Evolutionary conservation across 2,113 vertebrate species (phyloP).

Genomic region (Apodemus speciosus): DNA sequence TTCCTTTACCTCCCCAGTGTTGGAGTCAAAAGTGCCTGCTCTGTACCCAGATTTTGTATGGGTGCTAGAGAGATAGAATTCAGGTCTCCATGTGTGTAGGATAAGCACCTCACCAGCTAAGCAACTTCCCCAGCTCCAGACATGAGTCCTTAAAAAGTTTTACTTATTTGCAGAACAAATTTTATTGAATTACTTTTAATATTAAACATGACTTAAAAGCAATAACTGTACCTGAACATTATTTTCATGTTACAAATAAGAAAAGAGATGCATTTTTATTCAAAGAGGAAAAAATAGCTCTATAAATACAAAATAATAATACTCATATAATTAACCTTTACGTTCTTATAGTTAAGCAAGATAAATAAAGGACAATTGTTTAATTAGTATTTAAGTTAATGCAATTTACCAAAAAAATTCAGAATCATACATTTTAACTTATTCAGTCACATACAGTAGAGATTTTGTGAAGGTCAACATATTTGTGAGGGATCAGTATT

Average conservation of each 20-base stretch:
- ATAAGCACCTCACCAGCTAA: neutral
- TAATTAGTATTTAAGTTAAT: neutral
- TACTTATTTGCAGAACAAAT: neutral
- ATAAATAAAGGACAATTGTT: neutral
- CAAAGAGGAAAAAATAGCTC: neutral
- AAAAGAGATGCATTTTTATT: neutral
- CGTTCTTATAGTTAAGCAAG: neutral
- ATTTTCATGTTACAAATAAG: neutral
- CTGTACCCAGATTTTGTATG: neutral
- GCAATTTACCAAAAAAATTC: neutral
- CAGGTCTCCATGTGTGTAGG: fast-evolving
- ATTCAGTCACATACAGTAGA: neutral
- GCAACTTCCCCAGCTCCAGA: neutral
- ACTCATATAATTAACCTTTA: neutral
- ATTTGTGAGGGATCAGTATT: neutral
- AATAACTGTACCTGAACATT: neutral
- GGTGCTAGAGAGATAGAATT: neutral
- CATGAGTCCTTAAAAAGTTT: neutral
- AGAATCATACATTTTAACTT: neutral
- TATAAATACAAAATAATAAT: neutral
- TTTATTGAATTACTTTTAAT: neutral
- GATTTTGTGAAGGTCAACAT: neutral
- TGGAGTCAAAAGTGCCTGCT: neutral
- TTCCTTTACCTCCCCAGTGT: neutral
- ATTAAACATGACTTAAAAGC: neutral